Conservation (phyloP, 2,113 vertebrate species). For the Melanostigma gelatinosum region DNA sequence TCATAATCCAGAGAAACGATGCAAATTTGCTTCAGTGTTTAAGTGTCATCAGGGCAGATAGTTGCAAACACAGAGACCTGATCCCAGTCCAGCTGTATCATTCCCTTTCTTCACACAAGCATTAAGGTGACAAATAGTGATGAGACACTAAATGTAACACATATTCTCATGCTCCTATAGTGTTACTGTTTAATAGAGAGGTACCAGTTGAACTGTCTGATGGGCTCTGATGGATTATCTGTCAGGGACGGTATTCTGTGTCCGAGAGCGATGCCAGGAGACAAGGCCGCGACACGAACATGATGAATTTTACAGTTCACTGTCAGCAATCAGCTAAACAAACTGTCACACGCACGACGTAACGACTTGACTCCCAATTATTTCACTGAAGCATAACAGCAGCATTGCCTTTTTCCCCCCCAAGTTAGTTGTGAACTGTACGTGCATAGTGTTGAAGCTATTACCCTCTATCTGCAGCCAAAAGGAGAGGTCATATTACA, state of each 20-base stretch:
- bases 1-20: not conserved
- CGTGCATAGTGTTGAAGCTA: not conserved
- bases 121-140: conserved; percentile 13
- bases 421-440: conserved; percentile 17
- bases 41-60: not conserved
- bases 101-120: not conserved
- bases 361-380: conserved; percentile 57
- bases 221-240: conserved; percentile 49
- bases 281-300: conserved; percentile 59
- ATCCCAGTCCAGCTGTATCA: not conserved
- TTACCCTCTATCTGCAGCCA: not conserved
- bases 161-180: conserved; percentile 11
- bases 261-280: conserved; percentile 60
- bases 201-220: conserved; percentile 34
- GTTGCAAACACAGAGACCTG: not conserved
- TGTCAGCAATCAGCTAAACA: conserved; percentile 72
- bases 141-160: conserved; percentile 23
- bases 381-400: conserved; percentile 17
- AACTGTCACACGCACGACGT: conserved; percentile 59
- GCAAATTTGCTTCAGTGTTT: not conserved
- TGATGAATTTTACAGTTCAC: conserved; percentile 73
- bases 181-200: conserved; percentile 50
- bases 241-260: conserved; percentile 56
- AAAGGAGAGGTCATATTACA: not conserved
- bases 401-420: not conserved